phyloP scores from a whole-genome alignment of 1,140 invertebrate species.

The Elymnias hypermnestra region DNA sequence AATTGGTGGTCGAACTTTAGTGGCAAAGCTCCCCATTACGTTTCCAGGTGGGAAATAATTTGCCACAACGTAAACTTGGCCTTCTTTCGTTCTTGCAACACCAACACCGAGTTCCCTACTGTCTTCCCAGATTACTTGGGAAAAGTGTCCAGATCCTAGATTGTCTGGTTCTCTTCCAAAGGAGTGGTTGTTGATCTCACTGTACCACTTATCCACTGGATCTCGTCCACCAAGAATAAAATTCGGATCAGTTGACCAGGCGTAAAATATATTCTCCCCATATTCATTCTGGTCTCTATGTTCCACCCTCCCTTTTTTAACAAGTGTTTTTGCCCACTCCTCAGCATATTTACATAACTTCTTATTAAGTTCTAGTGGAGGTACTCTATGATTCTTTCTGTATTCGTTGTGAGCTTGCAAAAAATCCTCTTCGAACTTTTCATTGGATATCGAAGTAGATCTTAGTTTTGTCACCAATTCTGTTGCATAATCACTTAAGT shows the following conservation, averaged over 20 bases:
- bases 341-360: constrained; percentile 85
- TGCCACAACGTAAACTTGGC: constrained; percentile 87
- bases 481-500: constrained; percentile 45
- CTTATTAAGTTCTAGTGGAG: constrained; percentile 81
- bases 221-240: constrained; percentile 81
- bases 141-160: constrained; percentile 83
- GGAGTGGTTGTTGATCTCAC: constrained; percentile 77
- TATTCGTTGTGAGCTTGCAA: constrained; percentile 87
- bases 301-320: constrained; percentile 80
- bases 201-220: constrained; percentile 86
- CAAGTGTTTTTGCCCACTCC: constrained; percentile 87
- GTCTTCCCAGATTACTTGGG: constrained; percentile 88
- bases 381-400: constrained; percentile 82
- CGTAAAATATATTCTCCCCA: constrained; percentile 89
- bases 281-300: constrained; percentile 86
- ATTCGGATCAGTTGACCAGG: constrained; percentile 84
- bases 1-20: constrained; percentile 81
- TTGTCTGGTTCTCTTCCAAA: constrained; percentile 82
- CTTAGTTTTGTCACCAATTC: constrained; percentile 57
- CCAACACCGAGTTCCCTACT: constrained; percentile 87
- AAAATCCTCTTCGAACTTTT: constrained; percentile 79
- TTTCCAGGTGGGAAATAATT: constrained; percentile 93
- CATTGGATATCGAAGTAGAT: constrained; percentile 42
- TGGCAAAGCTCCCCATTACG: constrained; percentile 84
- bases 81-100: constrained; percentile 81